Evolutionary conservation across 2,113 vertebrate genomes (phyloP).

Genomic region (Hippocampus guttulatus): DNA sequence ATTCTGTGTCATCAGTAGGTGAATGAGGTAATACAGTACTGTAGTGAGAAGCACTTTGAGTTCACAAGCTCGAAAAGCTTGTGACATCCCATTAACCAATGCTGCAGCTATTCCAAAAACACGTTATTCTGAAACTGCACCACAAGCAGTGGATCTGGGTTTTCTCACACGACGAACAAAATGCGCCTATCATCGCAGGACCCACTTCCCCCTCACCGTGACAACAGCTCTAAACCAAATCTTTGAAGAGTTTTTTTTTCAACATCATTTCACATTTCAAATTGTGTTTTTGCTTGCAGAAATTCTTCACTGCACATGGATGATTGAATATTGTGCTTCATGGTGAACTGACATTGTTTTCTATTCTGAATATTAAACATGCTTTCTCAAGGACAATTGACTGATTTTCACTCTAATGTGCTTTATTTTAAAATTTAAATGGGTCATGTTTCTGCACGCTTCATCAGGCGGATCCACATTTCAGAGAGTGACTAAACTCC

Average conservation of each 20-base stretch:
- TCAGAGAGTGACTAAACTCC: constrained; percentile 10
- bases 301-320: not conserved
- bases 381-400: constrained; percentile 18
- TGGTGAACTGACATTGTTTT: constrained; percentile 5
- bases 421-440: constrained; percentile 22
- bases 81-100: no score
- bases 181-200: no score
- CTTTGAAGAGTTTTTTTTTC: not conserved
- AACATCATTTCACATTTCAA: not conserved
- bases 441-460: constrained; percentile 30
- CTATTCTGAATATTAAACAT: constrained; percentile 31
- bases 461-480: constrained; percentile 25
- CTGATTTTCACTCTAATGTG: constrained; percentile 22
- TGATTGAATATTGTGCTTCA: not conserved
- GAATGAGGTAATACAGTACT: no score
- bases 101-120: no score
- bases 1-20: no score
- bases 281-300: not conserved
- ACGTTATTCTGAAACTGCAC: no score
- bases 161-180: no score
- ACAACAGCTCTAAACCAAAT: not conserved
- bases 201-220: no score
- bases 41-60: no score
- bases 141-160: no score
- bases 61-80: no score